Evolutionary conservation across 2,113 vertebrate species (phyloP).

Genomic region (Protobothrops mucrosquamatus): DNA sequence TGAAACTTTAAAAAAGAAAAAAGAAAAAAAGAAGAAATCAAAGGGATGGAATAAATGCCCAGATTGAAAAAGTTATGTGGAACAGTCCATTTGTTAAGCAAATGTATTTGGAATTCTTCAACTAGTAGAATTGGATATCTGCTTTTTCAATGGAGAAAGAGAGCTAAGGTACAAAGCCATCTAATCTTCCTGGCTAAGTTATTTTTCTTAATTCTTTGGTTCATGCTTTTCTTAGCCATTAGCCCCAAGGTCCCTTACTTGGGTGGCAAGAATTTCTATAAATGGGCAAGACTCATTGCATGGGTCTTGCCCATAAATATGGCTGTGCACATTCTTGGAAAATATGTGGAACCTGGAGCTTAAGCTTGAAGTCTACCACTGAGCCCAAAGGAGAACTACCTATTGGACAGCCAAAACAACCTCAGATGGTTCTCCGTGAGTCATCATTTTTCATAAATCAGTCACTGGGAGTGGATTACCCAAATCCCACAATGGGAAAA

Average conservation of each 20-base stretch:
- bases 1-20: background rate
- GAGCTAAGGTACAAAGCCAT: background rate
- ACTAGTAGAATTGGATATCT: background rate
- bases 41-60: background rate
- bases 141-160: background rate
- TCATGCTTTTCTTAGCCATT: background rate
- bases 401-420: background rate
- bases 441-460: slow-evolving; percentile 43
- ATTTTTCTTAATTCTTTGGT: background rate
- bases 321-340: background rate
- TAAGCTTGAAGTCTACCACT: background rate
- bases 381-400: background rate
- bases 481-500: slow-evolving; percentile 50
- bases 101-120: background rate
- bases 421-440: slow-evolving; percentile 1
- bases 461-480: slow-evolving; percentile 51
- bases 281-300: background rate
- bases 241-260: background rate
- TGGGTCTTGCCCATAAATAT: background rate
- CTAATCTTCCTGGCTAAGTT: background rate
- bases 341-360: background rate
- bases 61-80: background rate
- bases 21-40: background rate
- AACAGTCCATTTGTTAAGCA: background rate
- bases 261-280: background rate